Evolutionary conservation across 2,888 invertebrate species (phyloP).

Genomic region (Eupithecia subumbrata): DNA sequence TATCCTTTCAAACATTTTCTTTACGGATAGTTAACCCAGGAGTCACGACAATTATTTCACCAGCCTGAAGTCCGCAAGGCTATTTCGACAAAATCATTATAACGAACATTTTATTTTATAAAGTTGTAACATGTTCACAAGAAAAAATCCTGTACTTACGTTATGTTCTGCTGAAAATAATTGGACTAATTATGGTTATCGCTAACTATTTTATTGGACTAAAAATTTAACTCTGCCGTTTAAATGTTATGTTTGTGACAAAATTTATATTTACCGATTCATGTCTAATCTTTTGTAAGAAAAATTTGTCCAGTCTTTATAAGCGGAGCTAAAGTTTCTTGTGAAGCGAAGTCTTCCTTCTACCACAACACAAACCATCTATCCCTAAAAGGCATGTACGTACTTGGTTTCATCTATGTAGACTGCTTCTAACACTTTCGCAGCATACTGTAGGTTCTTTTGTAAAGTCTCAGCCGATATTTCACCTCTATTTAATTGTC

Average conservation of each 20-base stretch:
- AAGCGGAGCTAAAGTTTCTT: conserved; percentile 14
- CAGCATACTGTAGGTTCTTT: conserved; percentile 96
- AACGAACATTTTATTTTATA: not conserved
- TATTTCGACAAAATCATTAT: not conserved
- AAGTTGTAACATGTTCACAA: not conserved
- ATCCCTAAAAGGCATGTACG: conserved; percentile 62
- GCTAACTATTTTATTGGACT: too few relatives aligned
- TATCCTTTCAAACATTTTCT: conserved; percentile 6
- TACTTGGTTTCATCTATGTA: conserved; percentile 98
- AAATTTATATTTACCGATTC: not conserved
- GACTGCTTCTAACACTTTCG: conserved; percentile 95
- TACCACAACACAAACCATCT: conserved; percentile 20
- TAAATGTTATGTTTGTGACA: not conserved
- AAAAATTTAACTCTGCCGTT: not conserved
- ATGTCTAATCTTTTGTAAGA: not conserved
- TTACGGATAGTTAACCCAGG: conserved; percentile 14
- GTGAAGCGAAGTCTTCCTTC: conserved; percentile 49
- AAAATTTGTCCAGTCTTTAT: not conserved
- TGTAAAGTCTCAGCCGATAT: conserved; percentile 94
- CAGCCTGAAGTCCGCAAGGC: not conserved
- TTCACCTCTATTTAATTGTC: conserved; percentile 94
- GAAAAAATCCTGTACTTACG: not conserved
- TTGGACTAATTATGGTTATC: too few relatives aligned
- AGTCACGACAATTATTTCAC: not conserved
- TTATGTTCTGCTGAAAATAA: not conserved